Evolutionary conservation across 2,113 vertebrate species (phyloP).

Genomic region (Tricholaema leucomelas): DNA sequence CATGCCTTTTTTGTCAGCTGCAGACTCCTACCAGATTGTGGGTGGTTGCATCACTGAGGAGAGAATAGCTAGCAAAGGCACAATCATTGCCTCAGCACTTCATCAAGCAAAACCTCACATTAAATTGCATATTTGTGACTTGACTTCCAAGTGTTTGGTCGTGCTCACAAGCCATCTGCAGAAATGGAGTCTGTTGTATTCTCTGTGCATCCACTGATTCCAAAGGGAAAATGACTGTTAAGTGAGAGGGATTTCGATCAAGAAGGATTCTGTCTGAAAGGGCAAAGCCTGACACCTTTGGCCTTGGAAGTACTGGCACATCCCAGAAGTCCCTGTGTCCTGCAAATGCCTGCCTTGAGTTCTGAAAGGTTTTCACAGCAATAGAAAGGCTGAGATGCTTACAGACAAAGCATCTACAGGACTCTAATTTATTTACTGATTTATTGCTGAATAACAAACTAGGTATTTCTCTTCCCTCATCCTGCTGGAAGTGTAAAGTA

Average conservation of each 20-base stretch:
- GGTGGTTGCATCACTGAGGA: conserved; percentile 21
- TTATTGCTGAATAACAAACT: background rate
- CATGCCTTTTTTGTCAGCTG: background rate
- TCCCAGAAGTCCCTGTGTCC: background rate
- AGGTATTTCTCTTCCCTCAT: background rate
- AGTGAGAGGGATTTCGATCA: background rate
- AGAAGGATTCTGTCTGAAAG: background rate
- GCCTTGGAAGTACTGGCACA: background rate
- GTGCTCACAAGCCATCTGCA: background rate
- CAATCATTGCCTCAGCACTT: conserved; percentile 1
- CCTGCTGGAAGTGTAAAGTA: background rate
- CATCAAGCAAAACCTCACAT: background rate
- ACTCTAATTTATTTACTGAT: background rate
- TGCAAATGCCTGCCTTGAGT: background rate
- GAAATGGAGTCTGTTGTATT: background rate
- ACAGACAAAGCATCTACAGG: background rate
- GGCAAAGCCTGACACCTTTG: background rate
- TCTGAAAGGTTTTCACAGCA: background rate
- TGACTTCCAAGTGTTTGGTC: background rate
- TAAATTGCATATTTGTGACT: background rate
- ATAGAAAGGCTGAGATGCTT: background rate
- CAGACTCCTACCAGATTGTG: background rate
- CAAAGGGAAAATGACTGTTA: background rate
- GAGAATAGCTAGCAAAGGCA: conserved; percentile 22
- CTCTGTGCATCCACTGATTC: background rate